Conservation (phyloP, 2,888 invertebrate genomes). For the Tachina fera region DNA sequence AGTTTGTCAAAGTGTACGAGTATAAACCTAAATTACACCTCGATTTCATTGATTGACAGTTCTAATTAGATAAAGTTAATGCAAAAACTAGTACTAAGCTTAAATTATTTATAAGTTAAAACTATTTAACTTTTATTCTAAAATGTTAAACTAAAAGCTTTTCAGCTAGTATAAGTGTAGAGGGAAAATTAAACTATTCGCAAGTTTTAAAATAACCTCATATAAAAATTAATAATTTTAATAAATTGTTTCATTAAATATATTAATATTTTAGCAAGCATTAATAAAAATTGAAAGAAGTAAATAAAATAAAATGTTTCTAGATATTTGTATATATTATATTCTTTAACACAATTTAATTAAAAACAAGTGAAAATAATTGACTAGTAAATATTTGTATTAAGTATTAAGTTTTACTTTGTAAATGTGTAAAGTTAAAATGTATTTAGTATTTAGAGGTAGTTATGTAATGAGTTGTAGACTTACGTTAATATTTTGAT, state of each 20-base stretch:
- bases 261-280: constrained; percentile 47
- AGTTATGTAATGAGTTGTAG: constrained; percentile 73
- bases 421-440: constrained; percentile 50
- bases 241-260: neutral
- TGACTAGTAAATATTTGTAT: constrained; percentile 8
- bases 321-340: constrained; percentile 5
- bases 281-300: constrained; percentile 7
- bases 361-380: constrained; percentile 25
- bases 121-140: constrained; percentile 26
- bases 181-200: constrained; percentile 4
- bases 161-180: constrained; percentile 5
- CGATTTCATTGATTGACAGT: neutral
- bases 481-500: constrained; percentile 81
- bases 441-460: constrained; percentile 47
- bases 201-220: constrained; percentile 31
- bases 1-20: neutral
- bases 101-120: constrained; percentile 43
- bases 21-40: constrained; percentile 27
- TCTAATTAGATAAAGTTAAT: constrained; percentile 18
- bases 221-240: neutral
- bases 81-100: constrained; percentile 44
- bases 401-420: constrained; percentile 3
- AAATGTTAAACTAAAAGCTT: constrained; percentile 23
- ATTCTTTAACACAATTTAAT: constrained; percentile 31
- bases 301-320: constrained; percentile 2